Conservation (phyloP, 2,113 vertebrate genomes). For the Dipodomys ordii region DNA sequence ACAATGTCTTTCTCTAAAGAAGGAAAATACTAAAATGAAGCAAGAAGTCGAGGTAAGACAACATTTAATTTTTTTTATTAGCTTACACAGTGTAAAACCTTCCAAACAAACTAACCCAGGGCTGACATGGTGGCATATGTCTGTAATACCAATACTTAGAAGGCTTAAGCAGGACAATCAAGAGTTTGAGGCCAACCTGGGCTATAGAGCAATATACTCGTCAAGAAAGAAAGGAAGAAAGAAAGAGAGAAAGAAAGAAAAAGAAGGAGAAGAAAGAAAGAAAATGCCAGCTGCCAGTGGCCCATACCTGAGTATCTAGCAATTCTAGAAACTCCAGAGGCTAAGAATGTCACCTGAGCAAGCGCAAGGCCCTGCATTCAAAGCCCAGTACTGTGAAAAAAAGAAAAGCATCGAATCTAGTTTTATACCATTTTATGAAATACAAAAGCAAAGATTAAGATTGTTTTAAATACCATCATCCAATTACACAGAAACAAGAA, state of each 20-base stretch:
- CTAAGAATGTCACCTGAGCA: neutral
- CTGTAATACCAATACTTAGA: neutral
- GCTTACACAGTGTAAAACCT: neutral
- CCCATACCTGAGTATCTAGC: neutral
- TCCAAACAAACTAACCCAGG: constrained; percentile 30
- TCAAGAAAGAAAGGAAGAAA: neutral
- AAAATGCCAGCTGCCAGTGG: too few relatives aligned
- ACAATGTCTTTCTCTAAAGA: constrained; percentile 90
- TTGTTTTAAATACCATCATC: neutral
- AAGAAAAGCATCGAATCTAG: neutral
- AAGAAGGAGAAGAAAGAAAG: neutral
- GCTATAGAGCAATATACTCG: neutral
- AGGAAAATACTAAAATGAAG: constrained; percentile 90
- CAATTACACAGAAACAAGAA: neutral
- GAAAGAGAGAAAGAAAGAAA: too few relatives aligned
- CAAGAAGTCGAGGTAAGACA: constrained; percentile 90
- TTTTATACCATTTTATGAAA: neutral
- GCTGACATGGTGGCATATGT: neutral
- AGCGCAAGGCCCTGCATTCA: neutral
- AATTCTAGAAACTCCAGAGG: neutral
- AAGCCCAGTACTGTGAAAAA: too few relatives aligned
- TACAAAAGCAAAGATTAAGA: neutral
- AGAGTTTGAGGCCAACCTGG: neutral
- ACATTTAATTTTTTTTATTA: constrained; percentile 15
- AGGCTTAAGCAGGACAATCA: neutral